Percentiles rank a stretch among this genome's conserved stretches.
phyloP scores from a whole-genome alignment of 2,113 vertebrate species.

The Tragulus kanchil region DNA sequence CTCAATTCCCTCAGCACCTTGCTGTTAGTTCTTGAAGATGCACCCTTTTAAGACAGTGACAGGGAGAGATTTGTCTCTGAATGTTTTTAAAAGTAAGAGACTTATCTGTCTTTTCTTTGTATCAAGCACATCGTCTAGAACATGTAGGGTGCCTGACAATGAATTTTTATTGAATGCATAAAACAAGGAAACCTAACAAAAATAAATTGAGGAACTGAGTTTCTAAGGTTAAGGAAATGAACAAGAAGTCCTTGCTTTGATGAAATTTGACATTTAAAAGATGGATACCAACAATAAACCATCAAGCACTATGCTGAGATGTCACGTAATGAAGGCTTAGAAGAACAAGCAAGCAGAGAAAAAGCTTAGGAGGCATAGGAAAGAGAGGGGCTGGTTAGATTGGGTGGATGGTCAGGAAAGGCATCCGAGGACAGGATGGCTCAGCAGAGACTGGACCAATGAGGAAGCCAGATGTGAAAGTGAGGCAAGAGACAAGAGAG shows the following conservation, averaged over 20 bases:
- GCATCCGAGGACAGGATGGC: not conserved
- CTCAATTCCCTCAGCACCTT: not conserved
- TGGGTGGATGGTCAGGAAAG: not conserved
- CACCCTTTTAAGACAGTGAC: not conserved
- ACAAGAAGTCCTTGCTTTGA: not conserved
- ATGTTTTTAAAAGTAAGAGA: not conserved
- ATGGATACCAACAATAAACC: not conserved
- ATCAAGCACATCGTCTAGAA: not conserved
- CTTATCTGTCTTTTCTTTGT: not conserved
- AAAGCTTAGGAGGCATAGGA: too few relatives aligned
- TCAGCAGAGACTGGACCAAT: not conserved
- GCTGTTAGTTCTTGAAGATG: not conserved
- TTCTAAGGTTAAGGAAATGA: constrained; percentile 28
- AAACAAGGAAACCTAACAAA: not conserved
- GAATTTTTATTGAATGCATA: not conserved
- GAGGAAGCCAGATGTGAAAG: not conserved
- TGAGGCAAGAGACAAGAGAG: too few relatives aligned
- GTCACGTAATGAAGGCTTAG: not conserved
- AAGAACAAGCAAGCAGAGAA: not conserved
- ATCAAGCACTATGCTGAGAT: not conserved
- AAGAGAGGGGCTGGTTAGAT: not conserved
- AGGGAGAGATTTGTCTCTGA: not conserved
- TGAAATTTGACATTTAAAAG: not conserved
- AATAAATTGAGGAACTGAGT: not conserved
- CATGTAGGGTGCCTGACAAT: not conserved